Conservation (phyloP, 2,888 invertebrate genomes). For the Trachelus troglodyta region DNA sequence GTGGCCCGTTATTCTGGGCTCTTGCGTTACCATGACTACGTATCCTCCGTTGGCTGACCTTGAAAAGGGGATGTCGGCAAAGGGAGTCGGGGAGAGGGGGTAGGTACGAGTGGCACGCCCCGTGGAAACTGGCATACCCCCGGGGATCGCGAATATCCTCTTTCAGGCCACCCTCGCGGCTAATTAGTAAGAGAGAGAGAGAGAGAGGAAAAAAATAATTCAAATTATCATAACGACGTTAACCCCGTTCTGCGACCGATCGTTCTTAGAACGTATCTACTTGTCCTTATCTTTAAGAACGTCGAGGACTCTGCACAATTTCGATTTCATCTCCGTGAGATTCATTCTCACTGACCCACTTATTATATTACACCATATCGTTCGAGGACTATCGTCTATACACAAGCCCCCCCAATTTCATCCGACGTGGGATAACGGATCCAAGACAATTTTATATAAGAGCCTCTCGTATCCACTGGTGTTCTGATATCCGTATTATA, state of each 20-base stretch:
- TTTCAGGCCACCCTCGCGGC: conserved; percentile 7
- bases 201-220: conserved; percentile 11
- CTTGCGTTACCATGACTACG: conserved; percentile 54
- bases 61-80: conserved; percentile 40
- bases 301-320: not conserved
- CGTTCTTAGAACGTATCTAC: not conserved
- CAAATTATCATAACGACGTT: conserved; percentile 14
- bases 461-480: not conserved
- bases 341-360: not conserved
- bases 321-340: not conserved
- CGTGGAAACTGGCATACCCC: conserved; percentile 17
- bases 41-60: conserved; percentile 52
- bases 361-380: not conserved
- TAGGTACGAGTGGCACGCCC: conserved; percentile 20
- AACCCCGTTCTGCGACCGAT: not conserved
- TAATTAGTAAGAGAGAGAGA: conserved; percentile 6
- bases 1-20: conserved; percentile 50
- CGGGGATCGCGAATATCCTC: not conserved
- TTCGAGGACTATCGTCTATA: not conserved
- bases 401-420: not conserved
- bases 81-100: conserved; percentile 10
- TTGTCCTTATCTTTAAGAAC: not conserved
- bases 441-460: not conserved
- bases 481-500: not conserved
- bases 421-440: not conserved